Base-by-base conservation (phyloP, 1,140 invertebrate genomes). In the Amphibalanus amphitrite region DNA sequence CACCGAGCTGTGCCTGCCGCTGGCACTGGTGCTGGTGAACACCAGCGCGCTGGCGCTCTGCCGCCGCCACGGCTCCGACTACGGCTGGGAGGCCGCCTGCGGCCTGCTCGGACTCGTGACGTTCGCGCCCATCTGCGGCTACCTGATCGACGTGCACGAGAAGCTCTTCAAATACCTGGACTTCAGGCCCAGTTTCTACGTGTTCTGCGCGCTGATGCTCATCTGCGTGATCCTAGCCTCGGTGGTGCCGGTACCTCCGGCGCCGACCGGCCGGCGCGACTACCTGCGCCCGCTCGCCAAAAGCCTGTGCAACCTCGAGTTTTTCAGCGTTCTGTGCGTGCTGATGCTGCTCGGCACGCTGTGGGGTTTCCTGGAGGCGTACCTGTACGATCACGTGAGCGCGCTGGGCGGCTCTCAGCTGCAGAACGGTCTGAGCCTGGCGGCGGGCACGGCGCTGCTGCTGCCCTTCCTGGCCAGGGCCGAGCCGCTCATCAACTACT, bases 401-500 rank as follows among this genome's bases (percentile, higher is more conserved):
- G 83, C 84, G 40, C 74, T 88, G 71, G 79, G 82, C 71, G 84
- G 83, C 47, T 81, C 84, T 30, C 82, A 85, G 70, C 77, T 87
- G 28, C 77, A 87, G 23, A 83, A 90, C 65, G 89, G 89, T 0
- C 78, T 90, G 13, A 85, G 86, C 40, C 76, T 89, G 75, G 86
- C 87, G 0, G 79, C 85, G 59, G 85, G 84, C 75, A 84, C 87
- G 67, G 72, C 89, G 74, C 83, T 86, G 29, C 87, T 90, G 68
- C 78, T 89, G 72, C 79, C 89, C 68, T 86, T 91, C 78, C 81
- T 92, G 25, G 88, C 86, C 83, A 88, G 88, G 79, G 88, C 90
- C 0, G 90, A 92, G 75, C 85, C 85, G 75, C 83, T 93, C 30
- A 88, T 94, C 1, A 88, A 92, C 79, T 92, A 89, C 79, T 87